Percentiles rank a stretch among this genome's conserved stretches.
These are phyloP conservation scores for Zaprionus tsacasi DNA, from an alignment of 1,140 invertebrate genomes.

Conservation along the genomic window DNA sequence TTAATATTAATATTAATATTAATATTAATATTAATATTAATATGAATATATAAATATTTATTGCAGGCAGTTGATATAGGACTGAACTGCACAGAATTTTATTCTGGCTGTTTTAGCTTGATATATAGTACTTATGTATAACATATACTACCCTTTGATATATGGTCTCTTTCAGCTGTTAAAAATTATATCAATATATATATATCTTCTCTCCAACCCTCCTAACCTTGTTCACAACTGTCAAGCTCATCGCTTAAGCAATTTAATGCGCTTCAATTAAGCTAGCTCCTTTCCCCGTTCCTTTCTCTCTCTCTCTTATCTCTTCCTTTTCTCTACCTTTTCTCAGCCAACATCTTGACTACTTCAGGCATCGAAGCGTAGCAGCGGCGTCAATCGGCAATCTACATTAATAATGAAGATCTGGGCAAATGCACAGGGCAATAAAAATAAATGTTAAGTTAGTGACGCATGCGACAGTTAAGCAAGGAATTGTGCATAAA, in stretches of 20 bases:
- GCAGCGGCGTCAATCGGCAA: conserved; percentile 7
- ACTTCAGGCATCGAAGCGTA: background rate
- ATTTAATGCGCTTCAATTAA: conserved; percentile 1
- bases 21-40: too few relatives aligned
- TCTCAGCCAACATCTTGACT: background rate
- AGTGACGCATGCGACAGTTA: conserved; percentile 68
- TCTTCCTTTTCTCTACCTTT: background rate
- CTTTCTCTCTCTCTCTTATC: background rate
- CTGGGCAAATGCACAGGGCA: conserved; percentile 42
- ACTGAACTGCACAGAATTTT: too few relatives aligned
- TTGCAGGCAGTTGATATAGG: too few relatives aligned
- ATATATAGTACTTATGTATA: too few relatives aligned
- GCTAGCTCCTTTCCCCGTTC: background rate
- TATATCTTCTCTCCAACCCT: background rate
- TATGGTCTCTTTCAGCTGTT: background rate
- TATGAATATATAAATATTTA: too few relatives aligned
- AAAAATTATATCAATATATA: background rate
- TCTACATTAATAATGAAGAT: conserved; percentile 41
- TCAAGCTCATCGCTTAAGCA: background rate
- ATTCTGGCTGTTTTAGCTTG: too few relatives aligned
- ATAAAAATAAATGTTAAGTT: conserved; percentile 76
- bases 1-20: too few relatives aligned
- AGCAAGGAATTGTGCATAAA: conserved; percentile 47
- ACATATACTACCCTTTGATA: too few relatives aligned
- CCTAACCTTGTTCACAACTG: background rate